Conservation (phyloP, 2,888 invertebrate genomes). For the Drosophila merina region DNA sequence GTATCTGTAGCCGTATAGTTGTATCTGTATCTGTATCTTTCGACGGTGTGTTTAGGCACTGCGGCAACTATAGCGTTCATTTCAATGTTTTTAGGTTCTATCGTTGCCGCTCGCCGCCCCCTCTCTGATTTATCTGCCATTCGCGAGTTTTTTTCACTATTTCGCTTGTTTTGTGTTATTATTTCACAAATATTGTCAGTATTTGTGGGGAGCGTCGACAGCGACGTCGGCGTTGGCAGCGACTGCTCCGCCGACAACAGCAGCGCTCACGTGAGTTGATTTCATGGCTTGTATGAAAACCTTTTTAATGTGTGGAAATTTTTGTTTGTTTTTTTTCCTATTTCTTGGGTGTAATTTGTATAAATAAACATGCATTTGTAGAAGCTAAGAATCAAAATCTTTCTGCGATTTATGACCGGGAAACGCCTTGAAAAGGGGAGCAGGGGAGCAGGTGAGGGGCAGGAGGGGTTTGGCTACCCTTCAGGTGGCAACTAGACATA, state of each 20-base stretch:
- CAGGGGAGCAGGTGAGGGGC: background rate
- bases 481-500: constrained; percentile 21
- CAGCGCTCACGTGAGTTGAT: constrained; percentile 75
- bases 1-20: constrained; percentile 14
- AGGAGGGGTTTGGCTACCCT: background rate
- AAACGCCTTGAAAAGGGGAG: constrained; percentile 53
- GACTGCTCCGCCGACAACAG: constrained; percentile 39
- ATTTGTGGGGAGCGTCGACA: constrained; percentile 40
- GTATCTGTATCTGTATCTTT: constrained; percentile 9
- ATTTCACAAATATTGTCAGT: constrained; percentile 51
- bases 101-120: constrained; percentile 7
- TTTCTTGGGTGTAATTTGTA: constrained; percentile 68
- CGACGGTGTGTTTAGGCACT: constrained; percentile 50
- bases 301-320: constrained; percentile 77
- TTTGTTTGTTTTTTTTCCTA: constrained; percentile 39
- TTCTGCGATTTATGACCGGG: constrained; percentile 54
- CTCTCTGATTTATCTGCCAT: constrained; percentile 71
- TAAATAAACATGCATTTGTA: constrained; percentile 62
- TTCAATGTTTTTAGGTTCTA: constrained; percentile 75
- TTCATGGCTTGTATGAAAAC: constrained; percentile 60
- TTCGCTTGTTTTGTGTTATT: constrained; percentile 32
- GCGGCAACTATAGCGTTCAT: constrained; percentile 71
- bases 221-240: constrained; percentile 49
- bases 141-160: constrained; percentile 44
- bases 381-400: constrained; percentile 18